A percentile compares a stretch with the other conserved stretches of the same genome.
phyloP scores from a whole-genome alignment of 2,113 vertebrate genomes.

The Megaleporinus macrocephalus region DNA sequence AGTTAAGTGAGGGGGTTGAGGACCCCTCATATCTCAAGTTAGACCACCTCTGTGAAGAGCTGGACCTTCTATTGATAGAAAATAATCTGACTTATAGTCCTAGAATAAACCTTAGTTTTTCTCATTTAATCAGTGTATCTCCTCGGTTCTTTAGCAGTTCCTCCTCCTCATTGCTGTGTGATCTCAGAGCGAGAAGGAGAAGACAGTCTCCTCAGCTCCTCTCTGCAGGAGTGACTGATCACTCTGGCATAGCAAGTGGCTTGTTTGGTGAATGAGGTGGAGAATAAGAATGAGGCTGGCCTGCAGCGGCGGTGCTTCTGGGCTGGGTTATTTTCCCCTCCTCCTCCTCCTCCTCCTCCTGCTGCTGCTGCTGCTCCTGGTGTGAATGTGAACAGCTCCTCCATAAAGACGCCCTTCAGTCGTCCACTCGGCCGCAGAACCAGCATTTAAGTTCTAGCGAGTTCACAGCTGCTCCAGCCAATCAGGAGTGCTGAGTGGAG shows the following conservation, averaged over 20 bases:
- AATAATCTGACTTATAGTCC: no score
- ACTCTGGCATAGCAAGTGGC: not conserved
- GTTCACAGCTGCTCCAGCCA: no score
- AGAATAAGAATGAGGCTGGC: conserved; percentile 33
- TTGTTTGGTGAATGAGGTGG: not conserved
- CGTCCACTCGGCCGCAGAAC: no score
- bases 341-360: conserved; percentile 60
- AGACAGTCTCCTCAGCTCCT: not conserved
- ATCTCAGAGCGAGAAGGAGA: not conserved
- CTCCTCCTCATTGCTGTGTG: conserved; percentile 1
- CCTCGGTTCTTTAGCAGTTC: not conserved
- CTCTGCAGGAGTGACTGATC: conserved; percentile 6
- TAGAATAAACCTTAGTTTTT: no score
- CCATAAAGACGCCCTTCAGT: not conserved
- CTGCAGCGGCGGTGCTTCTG: conserved; percentile 70
- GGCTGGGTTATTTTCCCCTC: no score
- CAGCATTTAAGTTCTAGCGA: no score
- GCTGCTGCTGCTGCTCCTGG: conserved; percentile 57
- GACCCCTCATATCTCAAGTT: no score
- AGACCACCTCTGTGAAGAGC: no score
- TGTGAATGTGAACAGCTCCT: not conserved
- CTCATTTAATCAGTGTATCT: no score
- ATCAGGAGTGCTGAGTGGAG: no score
- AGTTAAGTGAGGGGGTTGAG: no score
- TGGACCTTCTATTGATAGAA: no score